These are phyloP conservation scores for Brachypalpus laphriformis DNA, from an alignment of 2,888 invertebrate genomes.

Conservation along the genomic window DNA sequence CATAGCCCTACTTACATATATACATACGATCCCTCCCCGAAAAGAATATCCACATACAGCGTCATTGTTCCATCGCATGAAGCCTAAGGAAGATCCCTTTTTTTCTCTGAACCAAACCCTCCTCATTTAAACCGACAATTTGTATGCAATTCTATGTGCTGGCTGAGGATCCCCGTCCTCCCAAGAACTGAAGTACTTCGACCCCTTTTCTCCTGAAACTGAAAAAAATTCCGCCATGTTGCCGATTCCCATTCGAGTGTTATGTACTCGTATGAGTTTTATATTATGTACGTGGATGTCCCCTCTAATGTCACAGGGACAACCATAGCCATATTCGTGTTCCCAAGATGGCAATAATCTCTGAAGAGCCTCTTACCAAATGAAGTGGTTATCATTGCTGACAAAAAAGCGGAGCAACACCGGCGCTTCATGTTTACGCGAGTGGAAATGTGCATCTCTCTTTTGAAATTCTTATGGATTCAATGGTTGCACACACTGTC, in stretches of 20 bases:
- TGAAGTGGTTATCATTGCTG: slow-evolving; percentile 68
- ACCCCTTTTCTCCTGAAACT: slow-evolving; percentile 66
- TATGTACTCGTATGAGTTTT: slow-evolving; percentile 20
- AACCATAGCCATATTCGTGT: slow-evolving; percentile 46
- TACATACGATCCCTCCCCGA: slow-evolving; percentile 49
- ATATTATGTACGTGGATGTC: slow-evolving; percentile 17
- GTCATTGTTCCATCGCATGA: slow-evolving; percentile 34
- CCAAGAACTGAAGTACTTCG: slow-evolving; percentile 59
- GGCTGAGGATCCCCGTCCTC: slow-evolving; percentile 49
- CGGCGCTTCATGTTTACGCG: slow-evolving; percentile 59
- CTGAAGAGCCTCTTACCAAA: slow-evolving; percentile 74
- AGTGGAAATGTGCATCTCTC: slow-evolving; percentile 45
- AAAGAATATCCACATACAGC: slow-evolving; percentile 20
- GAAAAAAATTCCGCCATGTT: slow-evolving; percentile 63
- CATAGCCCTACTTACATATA: slow-evolving; percentile 9
- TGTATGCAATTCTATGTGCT: slow-evolving; percentile 57
- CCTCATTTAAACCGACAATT: slow-evolving; percentile 36
- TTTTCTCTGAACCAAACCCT: slow-evolving; percentile 48
- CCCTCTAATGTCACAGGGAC: slow-evolving; percentile 63
- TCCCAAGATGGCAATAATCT: slow-evolving; percentile 75
- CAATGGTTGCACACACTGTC: slow-evolving; percentile 34
- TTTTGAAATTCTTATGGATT: slow-evolving; percentile 59
- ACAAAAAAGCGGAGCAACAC: slow-evolving; percentile 49
- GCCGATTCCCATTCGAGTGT: slow-evolving; percentile 42
- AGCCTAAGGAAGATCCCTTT: slow-evolving; percentile 54